Conservation (phyloP, 53 echinoderm and acorn worm genomes). For the Paelopatides confundens region DNA sequence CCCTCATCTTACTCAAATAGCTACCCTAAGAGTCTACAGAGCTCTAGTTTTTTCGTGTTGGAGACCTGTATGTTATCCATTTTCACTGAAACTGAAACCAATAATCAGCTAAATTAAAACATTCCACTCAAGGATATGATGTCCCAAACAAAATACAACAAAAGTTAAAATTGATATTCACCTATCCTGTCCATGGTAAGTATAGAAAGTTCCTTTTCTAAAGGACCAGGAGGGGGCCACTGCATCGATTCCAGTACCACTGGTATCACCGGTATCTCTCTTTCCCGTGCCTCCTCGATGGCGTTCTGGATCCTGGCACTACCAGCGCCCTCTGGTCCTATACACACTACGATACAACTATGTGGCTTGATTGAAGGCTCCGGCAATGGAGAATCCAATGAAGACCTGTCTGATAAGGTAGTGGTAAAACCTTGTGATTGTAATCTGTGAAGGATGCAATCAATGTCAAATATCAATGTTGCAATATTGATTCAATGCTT, state of each 20-base stretch:
- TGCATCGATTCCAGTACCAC: constrained; percentile 74
- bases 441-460: constrained; percentile 55
- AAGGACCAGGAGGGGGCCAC: constrained; percentile 87
- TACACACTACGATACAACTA: constrained; percentile 76
- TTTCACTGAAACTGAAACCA: too few relatives aligned
- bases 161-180: constrained; percentile 5
- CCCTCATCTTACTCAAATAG: too few relatives aligned
- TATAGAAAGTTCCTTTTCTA: constrained; percentile 76
- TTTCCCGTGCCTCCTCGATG: constrained; percentile 72
- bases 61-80: too few relatives aligned
- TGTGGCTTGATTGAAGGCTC: constrained; percentile 59
- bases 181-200: constrained; percentile 93
- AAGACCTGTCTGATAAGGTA: constrained; percentile 57
- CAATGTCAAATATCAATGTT: background rate
- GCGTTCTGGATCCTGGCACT: constrained; percentile 59
- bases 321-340: constrained; percentile 84
- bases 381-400: constrained; percentile 49
- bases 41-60: too few relatives aligned
- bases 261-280: constrained; percentile 76
- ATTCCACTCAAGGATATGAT: too few relatives aligned
- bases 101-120: too few relatives aligned
- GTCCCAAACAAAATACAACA: too few relatives aligned
- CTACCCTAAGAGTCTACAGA: too few relatives aligned
- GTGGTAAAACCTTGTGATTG: constrained; percentile 87
- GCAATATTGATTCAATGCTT: background rate